These are phyloP conservation scores for Lasioglossum figueresi DNA, from an alignment of 2,888 invertebrate genomes.

Conservation along the genomic window DNA sequence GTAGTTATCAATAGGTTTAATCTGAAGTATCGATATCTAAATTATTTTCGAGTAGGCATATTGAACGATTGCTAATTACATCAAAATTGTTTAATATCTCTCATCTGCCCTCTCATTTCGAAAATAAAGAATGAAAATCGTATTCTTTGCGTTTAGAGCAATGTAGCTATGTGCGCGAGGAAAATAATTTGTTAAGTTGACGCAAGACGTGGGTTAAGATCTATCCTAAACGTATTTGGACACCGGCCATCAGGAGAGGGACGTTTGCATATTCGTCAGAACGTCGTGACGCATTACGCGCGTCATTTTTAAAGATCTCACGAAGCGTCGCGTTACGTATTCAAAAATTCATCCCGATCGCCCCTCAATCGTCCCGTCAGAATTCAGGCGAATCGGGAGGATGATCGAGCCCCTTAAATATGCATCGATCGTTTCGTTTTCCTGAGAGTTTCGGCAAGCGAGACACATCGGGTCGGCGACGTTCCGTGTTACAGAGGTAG, in stretches of 20 bases:
- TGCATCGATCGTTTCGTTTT: conserved; percentile 67
- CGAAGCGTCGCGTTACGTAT: conserved; percentile 28
- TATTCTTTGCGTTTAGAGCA: too few species aligned
- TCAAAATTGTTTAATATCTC: too few species aligned
- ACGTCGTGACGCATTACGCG: not conserved
- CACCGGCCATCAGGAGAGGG: not conserved
- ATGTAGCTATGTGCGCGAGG: not conserved
- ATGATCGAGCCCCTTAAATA: conserved; percentile 76
- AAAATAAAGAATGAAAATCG: not conserved
- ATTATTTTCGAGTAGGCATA: too few species aligned
- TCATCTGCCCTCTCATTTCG: too few species aligned
- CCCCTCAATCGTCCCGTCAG: conserved; percentile 45
- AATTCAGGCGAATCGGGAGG: conserved; percentile 61
- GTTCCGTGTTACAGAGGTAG: conserved; percentile 47
- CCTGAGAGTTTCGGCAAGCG: conserved; percentile 51
- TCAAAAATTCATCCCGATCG: conserved; percentile 64
- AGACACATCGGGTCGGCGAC: conserved; percentile 58
- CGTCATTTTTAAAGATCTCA: not conserved
- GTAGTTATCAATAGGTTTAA: not conserved
- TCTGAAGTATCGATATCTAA: too few species aligned
- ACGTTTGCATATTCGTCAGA: not conserved
- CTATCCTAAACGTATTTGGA: not conserved
- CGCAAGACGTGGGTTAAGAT: not conserved
- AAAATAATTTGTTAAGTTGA: not conserved
- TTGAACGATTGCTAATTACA: too few species aligned